Conservation (phyloP, 2,888 invertebrate genomes). For the Ophion obscuratus region DNA sequence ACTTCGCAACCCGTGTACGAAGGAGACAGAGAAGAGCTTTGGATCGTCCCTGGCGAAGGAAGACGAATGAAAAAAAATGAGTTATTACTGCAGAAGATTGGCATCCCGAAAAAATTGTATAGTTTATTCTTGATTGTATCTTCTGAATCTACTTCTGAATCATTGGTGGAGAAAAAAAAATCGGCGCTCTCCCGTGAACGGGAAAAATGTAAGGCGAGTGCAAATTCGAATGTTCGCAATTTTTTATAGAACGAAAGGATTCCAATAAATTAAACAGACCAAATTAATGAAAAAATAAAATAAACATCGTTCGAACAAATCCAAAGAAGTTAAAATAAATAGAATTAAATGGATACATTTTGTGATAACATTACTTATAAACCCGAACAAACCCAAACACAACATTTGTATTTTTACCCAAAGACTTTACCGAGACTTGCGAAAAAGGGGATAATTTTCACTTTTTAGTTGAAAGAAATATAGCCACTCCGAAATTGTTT, state of each 20-base stretch:
- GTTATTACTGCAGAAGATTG: neutral
- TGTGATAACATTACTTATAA: neutral
- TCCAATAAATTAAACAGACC: neutral
- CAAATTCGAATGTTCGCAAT: neutral
- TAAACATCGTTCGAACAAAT: neutral
- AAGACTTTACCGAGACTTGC: no score
- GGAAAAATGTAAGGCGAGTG: neutral
- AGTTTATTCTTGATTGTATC: neutral
- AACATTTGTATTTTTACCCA: no score
- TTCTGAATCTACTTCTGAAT: neutral
- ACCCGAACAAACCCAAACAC: neutral
- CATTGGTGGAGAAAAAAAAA: neutral
- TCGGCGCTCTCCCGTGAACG: neutral
- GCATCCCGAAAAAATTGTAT: neutral
- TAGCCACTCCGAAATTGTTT: no score
- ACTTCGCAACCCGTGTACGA: constrained; percentile 54
- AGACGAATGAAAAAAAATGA: neutral
- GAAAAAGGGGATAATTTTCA: no score
- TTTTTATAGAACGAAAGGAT: no score
- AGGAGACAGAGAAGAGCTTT: neutral
- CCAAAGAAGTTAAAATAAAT: no score
- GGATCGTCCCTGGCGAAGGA: constrained; percentile 9
- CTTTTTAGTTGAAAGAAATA: no score
- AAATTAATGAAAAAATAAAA: neutral
- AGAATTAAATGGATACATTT: neutral